Conservation (phyloP, 2,888 invertebrate genomes). For the Drosophila dives region DNA sequence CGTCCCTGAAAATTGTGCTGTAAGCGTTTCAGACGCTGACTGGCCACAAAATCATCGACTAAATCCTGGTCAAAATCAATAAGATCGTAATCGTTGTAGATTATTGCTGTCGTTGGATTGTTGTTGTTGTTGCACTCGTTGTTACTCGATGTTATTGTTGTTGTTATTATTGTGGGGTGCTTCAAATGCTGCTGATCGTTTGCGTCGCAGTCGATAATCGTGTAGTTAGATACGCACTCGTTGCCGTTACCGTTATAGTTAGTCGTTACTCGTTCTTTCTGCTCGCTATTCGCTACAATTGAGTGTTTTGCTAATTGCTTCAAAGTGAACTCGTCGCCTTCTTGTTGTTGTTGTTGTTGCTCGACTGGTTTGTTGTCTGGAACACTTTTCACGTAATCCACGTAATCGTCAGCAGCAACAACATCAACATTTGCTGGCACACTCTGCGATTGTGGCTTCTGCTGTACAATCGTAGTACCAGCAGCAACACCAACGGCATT, state of each 20-base stretch:
- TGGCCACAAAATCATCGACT: constrained; percentile 83
- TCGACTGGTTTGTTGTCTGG: constrained; percentile 37
- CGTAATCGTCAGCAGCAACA: constrained; percentile 69
- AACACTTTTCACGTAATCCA: constrained; percentile 65
- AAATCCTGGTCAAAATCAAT: constrained; percentile 73
- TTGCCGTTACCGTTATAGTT: neutral
- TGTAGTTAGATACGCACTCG: constrained; percentile 15
- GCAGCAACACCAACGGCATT: constrained; percentile 55
- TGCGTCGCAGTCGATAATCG: constrained; percentile 15
- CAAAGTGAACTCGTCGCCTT: constrained; percentile 27
- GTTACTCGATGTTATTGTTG: constrained; percentile 14
- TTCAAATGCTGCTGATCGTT: constrained; percentile 14
- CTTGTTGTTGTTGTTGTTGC: constrained; percentile 1
- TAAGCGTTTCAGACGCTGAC: constrained; percentile 85
- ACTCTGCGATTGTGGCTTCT: constrained; percentile 8
- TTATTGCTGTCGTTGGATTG: constrained; percentile 52
- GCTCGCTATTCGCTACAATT: constrained; percentile 3
- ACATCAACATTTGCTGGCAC: constrained; percentile 41
- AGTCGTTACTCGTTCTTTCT: constrained; percentile 22
- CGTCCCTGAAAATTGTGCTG: constrained; percentile 85
- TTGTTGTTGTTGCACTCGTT: constrained; percentile 19
- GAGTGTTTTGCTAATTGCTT: neutral
- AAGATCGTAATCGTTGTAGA: constrained; percentile 69
- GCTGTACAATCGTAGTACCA: constrained; percentile 2
- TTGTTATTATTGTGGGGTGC: neutral